Conservation (phyloP, 2,888 invertebrate genomes). For the Anodontia alba region DNA sequence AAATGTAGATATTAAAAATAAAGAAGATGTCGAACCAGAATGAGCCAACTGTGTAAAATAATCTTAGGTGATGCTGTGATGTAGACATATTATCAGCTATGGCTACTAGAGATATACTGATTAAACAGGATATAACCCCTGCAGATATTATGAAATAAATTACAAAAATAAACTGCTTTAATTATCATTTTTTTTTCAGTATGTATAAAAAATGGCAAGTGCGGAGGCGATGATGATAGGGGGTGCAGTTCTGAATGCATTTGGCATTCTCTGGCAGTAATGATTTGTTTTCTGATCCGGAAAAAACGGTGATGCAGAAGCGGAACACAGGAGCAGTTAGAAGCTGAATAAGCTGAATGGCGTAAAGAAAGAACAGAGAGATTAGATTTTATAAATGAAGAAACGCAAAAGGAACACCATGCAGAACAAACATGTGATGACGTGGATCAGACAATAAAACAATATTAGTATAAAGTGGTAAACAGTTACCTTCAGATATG, state of each 20-base stretch:
- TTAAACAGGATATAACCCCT: neutral
- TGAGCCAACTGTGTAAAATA: constrained; percentile 21
- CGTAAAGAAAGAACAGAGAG: constrained; percentile 18
- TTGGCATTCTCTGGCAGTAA: constrained; percentile 25
- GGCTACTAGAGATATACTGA: too few relatives aligned
- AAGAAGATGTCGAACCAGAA: constrained; percentile 22
- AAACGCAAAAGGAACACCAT: constrained; percentile 25
- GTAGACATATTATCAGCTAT: constrained; percentile 13
- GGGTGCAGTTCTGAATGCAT: constrained; percentile 10
- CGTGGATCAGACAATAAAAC: constrained; percentile 41
- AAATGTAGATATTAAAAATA: constrained; percentile 13
- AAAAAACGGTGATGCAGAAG: constrained; percentile 20
- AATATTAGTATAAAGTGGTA: too few relatives aligned
- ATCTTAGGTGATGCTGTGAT: constrained; percentile 37
- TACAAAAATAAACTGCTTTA: too few relatives aligned
- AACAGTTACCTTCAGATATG: too few relatives aligned
- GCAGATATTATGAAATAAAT: constrained; percentile 20
- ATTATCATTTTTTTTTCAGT: constrained; percentile 26
- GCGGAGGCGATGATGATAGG: neutral
- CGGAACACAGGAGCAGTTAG: constrained; percentile 40
- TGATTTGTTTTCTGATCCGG: constrained; percentile 26
- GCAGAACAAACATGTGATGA: constrained; percentile 40
- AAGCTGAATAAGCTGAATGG: constrained; percentile 38
- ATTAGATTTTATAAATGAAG: neutral
- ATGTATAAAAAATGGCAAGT: constrained; percentile 30